Percentiles rank a stretch among this genome's conserved stretches.
These are phyloP conservation scores for Carassius carassius DNA, from an alignment of 2,113 vertebrate species.

Conservation along the genomic window DNA sequence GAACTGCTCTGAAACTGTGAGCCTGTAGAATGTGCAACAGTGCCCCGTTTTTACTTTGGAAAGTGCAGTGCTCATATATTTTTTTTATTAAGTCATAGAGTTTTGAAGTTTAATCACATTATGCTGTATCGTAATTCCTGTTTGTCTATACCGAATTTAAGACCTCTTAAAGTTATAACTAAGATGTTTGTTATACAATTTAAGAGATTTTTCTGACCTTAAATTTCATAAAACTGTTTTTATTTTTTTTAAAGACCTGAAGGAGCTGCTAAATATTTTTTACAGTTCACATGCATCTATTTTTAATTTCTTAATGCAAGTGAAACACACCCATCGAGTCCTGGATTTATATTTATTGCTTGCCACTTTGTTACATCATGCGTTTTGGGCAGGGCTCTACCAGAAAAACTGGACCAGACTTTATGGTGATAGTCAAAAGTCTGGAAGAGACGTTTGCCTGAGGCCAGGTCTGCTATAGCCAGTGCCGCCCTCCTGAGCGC, in stretches of 20 bases:
- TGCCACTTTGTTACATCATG: background rate
- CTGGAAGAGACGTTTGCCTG: constrained; percentile 5
- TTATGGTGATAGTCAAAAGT: constrained; percentile 4
- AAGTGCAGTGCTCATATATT: background rate
- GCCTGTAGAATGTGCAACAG: background rate
- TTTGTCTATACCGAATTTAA: background rate
- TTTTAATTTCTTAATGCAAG: background rate
- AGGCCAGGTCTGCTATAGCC: background rate
- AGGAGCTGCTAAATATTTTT: background rate
- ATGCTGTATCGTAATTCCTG: background rate
- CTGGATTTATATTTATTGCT: background rate
- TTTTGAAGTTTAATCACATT: background rate
- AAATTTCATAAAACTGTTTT: no score
- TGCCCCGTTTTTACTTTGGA: background rate
- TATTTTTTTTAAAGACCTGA: background rate
- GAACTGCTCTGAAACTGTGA: background rate
- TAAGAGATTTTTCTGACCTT: background rate
- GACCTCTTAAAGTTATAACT: background rate
- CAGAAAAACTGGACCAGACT: background rate
- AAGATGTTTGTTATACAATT: background rate
- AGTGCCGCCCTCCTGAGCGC: constrained; percentile 6
- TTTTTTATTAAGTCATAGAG: background rate
- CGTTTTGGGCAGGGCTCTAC: background rate
- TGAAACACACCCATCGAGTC: background rate
- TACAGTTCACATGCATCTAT: background rate